Evolutionary conservation across 2,113 vertebrate species (phyloP), one percentile per base, ranked within the genome.

Genomic region (Bos indicus): DNA sequence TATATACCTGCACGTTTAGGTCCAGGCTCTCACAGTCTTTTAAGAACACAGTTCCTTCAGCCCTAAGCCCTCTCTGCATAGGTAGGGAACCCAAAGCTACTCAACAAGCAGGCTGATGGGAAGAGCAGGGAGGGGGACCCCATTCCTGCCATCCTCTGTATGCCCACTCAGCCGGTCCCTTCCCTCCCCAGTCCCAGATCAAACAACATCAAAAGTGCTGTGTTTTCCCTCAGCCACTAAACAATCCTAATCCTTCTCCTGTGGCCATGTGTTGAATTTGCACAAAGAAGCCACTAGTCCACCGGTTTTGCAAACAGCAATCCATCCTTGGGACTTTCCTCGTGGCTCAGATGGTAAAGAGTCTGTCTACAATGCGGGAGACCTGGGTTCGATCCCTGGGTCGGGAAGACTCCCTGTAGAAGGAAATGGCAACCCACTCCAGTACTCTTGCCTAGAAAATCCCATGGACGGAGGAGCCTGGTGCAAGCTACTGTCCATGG

Each of bases 1-100:
- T 30, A 21, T 3, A 1, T 28, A 43, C 6, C 5, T 60, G 21
- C 9, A 7, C 0, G 2, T 77, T 67, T 36, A 17, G 28, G 25
- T 25, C 12, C 33, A 57, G 43, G 28, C 19, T 92, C 21, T 56
- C 13, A 7, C 28, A 2, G 57, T 21, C 62, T 64, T 60, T 48
- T 26, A 26, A 12, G 51, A 90, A 43, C 71, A 87, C 17, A 13
- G 43, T 48, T 62, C 57, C 91, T 57, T 51, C 56, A 57, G 43
- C 9, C 12, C 56, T 3, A 16, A 85, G 16, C 77, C n/a, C 54
- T 67, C 26, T 86, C 51, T 51, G 52, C 12, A 3, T 0, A n/a
- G n/a, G 19, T 2, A 56, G 54, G 54, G 28, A 59, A 13, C 51
- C 6, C 74, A 48, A 2, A 64, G n/a, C 57, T 40, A 59, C 57